Percentiles rank a stretch among this genome's conserved stretches.
These are phyloP conservation scores for Diachasmimorpha longicaudata DNA, from an alignment of 1,140 invertebrate species.

Conservation along the genomic window DNA sequence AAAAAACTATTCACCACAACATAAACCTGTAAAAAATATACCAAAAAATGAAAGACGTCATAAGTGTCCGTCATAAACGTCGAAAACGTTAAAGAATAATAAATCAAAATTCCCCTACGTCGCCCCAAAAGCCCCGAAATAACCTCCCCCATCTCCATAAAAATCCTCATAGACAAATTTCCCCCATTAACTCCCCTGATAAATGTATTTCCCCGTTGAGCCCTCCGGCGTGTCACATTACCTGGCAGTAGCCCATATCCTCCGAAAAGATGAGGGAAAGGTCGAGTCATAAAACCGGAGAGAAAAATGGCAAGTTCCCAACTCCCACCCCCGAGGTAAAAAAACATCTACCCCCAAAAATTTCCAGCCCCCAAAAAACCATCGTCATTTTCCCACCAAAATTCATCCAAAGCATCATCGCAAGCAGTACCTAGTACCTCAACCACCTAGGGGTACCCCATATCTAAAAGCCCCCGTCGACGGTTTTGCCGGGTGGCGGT, in stretches of 20 bases:
- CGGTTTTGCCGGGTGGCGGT: constrained; percentile 13
- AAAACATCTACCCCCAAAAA: background rate
- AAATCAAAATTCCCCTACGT: background rate
- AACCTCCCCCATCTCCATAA: background rate
- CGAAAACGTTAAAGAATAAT: background rate
- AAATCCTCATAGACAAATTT: constrained; percentile 6
- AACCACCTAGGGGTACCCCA: background rate
- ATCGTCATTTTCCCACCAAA: background rate
- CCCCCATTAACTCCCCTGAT: background rate
- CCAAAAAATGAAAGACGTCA: too few species aligned
- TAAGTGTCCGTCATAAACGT: too few species aligned
- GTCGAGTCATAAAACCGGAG: background rate
- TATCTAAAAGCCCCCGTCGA: background rate
- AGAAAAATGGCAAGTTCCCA: background rate
- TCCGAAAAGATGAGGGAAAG: background rate
- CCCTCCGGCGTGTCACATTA: background rate
- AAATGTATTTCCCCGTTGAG: background rate
- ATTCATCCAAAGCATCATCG: background rate
- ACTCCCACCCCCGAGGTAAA: background rate
- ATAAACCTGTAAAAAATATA: too few species aligned
- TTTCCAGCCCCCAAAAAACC: background rate
- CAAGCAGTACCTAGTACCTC: background rate
- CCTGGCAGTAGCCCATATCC: background rate
- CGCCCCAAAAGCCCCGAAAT: background rate
- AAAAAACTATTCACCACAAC: too few species aligned